Evolutionary conservation across 1,140 invertebrate species (phyloP).

Genomic region (Harlomillsia oculata): DNA sequence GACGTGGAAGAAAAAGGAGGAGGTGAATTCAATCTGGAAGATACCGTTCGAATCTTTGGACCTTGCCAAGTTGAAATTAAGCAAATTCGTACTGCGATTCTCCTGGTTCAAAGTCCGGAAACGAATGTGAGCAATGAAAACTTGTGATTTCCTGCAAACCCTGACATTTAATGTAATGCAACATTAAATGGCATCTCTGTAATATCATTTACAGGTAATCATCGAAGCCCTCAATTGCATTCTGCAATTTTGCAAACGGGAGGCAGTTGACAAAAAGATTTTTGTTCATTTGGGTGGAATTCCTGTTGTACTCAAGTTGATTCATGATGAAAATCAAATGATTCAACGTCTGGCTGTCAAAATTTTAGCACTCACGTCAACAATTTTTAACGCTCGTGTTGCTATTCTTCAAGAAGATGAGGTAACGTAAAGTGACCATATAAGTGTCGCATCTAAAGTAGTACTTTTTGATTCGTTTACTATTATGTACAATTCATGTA

Average conservation of each 20-base stretch:
- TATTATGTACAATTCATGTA: too few relatives aligned
- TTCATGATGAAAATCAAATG: conserved; percentile 9
- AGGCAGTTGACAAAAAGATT: conserved; percentile 14
- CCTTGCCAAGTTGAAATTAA: conserved; percentile 22
- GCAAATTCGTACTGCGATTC: conserved; percentile 22
- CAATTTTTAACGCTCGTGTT: neutral
- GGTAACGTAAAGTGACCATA: too few relatives aligned
- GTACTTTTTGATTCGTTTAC: too few relatives aligned
- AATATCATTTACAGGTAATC: conserved; percentile 5
- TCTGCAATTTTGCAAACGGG: conserved; percentile 24
- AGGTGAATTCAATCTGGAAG: neutral
- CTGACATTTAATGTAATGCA: neutral
- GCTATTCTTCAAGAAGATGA: too few relatives aligned
- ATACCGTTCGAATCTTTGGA: conserved; percentile 21
- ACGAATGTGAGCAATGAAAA: conserved; percentile 10
- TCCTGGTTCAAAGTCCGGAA: conserved; percentile 20
- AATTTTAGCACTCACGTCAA: conserved; percentile 10
- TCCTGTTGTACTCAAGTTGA: neutral
- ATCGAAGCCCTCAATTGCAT: conserved; percentile 27
- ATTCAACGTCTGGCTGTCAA: conserved; percentile 27
- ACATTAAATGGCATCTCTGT: neutral
- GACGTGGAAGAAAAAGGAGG: neutral
- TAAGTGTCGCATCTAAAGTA: too few relatives aligned
- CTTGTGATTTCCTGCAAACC: neutral
- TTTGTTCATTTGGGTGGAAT: conserved; percentile 19